phyloP scores from a whole-genome alignment of 2,113 vertebrate species.

The Carassius carassius region DNA sequence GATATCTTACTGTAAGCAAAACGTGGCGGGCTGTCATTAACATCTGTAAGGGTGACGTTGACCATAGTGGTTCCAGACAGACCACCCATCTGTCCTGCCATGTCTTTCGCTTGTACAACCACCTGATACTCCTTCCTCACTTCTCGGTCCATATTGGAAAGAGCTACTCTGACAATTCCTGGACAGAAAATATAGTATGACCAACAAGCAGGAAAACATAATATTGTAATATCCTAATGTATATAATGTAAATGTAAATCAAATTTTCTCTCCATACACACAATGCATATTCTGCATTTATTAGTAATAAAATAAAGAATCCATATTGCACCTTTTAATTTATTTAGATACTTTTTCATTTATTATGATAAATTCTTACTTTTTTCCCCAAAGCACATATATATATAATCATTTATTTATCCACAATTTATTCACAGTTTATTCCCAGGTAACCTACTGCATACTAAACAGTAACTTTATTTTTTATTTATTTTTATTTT shows the following conservation, averaged over 20 bases:
- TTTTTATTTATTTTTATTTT: no score
- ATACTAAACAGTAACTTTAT: background rate
- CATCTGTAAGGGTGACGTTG: slow-evolving; percentile 94
- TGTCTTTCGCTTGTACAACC: slow-evolving; percentile 99
- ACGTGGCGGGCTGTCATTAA: slow-evolving; percentile 95
- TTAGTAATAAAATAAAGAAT: background rate
- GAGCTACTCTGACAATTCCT: slow-evolving; percentile 97
- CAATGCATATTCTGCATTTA: background rate
- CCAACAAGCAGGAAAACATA: background rate
- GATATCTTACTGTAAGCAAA: slow-evolving; percentile 90
- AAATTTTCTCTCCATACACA: background rate
- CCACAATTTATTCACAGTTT: background rate
- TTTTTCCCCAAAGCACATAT: background rate
- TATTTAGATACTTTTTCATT: background rate
- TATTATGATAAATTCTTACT: background rate
- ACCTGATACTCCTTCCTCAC: slow-evolving; percentile 95
- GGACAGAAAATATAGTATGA: slow-evolving; percentile 35
- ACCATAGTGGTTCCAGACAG: slow-evolving; percentile 94
- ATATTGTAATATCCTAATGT: background rate
- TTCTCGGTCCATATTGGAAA: slow-evolving; percentile 96
- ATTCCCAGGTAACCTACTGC: background rate
- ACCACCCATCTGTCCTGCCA: slow-evolving; percentile 96
- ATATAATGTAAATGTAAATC: background rate
- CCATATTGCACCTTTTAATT: background rate
- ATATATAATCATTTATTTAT: background rate